Percentiles rank a stretch among this genome's conserved stretches.
These are phyloP conservation scores for Acronicta alni DNA, from an alignment of 2,888 invertebrate species.

Conservation along the genomic window DNA sequence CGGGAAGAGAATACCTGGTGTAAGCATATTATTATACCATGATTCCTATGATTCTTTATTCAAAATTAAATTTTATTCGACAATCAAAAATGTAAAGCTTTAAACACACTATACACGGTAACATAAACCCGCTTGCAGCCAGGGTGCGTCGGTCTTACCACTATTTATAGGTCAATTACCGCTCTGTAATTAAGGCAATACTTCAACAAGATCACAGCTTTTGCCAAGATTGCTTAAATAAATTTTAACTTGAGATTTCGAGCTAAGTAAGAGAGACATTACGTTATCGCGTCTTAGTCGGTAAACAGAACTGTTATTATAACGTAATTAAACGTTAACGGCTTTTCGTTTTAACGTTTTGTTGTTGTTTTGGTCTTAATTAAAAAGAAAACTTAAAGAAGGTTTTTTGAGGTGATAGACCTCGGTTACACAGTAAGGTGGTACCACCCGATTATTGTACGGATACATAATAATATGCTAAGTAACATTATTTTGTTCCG, in stretches of 20 bases:
- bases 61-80: neutral
- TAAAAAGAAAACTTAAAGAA: neutral
- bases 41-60: too few relatives aligned
- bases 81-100: constrained; percentile 23
- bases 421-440: too few relatives aligned
- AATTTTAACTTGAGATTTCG: constrained; percentile 70
- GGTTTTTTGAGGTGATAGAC: too few relatives aligned
- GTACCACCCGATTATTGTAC: too few relatives aligned
- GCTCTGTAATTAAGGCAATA: constrained; percentile 73
- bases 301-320: constrained; percentile 56
- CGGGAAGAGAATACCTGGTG: too few relatives aligned
- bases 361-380: constrained; percentile 4
- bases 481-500: too few relatives aligned
- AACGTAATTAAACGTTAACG: constrained; percentile 42
- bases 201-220: constrained; percentile 71
- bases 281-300: constrained; percentile 46
- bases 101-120: constrained; percentile 37
- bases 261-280: constrained; percentile 64
- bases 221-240: constrained; percentile 73
- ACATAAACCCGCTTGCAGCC: constrained; percentile 32
- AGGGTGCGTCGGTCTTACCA: constrained; percentile 53
- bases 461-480: too few relatives aligned
- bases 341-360: constrained; percentile 14
- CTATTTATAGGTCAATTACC: constrained; percentile 78
- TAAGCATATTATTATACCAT: too few relatives aligned